A percentile compares a stretch with the other conserved stretches of the same genome.
Conservation (phyloP, 2,797 vertebrate genomes). For the Crocidura indochinensis region DNA sequence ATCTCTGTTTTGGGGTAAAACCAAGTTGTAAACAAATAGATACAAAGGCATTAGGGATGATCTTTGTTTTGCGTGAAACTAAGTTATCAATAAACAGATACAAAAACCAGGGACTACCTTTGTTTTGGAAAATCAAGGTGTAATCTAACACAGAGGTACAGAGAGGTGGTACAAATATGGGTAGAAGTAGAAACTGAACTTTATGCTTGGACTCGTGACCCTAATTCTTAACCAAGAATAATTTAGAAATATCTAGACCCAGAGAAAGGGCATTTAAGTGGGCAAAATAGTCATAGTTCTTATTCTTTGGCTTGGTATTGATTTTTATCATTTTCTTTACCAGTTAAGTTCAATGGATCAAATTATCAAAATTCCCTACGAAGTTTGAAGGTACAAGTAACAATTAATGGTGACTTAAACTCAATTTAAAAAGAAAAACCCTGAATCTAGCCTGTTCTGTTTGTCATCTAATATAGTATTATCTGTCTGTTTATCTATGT, state of each 20-base stretch:
- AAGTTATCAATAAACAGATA: too few species aligned
- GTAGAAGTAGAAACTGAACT: background rate
- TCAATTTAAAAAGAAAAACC: background rate
- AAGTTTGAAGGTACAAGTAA: background rate
- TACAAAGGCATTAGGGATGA: too few species aligned
- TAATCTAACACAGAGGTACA: too few species aligned
- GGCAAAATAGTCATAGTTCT: background rate
- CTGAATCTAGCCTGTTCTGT: background rate
- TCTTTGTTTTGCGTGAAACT: too few species aligned
- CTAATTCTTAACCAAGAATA: background rate
- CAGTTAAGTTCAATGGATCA: background rate
- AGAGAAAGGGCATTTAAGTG: fast-evolving
- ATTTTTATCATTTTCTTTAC: background rate
- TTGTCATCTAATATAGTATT: background rate
- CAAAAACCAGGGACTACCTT: too few species aligned
- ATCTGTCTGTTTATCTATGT: background rate
- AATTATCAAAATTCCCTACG: background rate
- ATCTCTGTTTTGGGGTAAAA: too few species aligned
- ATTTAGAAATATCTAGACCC: background rate
- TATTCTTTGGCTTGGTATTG: background rate
- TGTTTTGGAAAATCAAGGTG: too few species aligned
- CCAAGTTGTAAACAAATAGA: too few species aligned
- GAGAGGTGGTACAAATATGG: background rate
- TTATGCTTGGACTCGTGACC: background rate
- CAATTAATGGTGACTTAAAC: background rate